These are phyloP conservation scores for Autographa gamma DNA, from an alignment of 2,888 invertebrate genomes.

Conservation along the genomic window DNA sequence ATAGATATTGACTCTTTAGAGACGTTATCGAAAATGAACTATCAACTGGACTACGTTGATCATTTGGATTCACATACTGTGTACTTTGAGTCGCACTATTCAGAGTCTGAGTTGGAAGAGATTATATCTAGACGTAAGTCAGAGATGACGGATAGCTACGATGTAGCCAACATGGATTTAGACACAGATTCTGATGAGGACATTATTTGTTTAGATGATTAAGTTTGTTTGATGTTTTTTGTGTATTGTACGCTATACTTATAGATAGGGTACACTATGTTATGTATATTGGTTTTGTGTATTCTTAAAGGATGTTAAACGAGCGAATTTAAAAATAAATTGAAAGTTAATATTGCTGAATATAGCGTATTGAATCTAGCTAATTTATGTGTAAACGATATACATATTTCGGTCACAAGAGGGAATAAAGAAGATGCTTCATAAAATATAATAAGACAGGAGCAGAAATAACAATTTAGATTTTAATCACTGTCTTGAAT, in stretches of 20 bases:
- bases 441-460: too few relatives aligned
- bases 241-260: neutral
- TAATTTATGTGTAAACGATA: too few relatives aligned
- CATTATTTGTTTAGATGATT: conserved; percentile 60
- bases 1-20: conserved; percentile 80
- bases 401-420: too few relatives aligned
- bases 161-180: conserved; percentile 81
- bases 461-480: too few relatives aligned
- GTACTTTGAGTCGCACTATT: conserved; percentile 63
- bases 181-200: conserved; percentile 70
- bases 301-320: too few relatives aligned
- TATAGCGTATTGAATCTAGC: too few relatives aligned
- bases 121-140: conserved; percentile 68
- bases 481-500: too few relatives aligned
- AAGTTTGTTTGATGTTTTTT: conserved; percentile 25
- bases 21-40: conserved; percentile 68
- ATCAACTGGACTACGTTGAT: conserved; percentile 71
- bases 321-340: too few relatives aligned
- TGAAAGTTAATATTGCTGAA: too few relatives aligned
- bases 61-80: conserved; percentile 51
- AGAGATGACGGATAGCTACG: conserved; percentile 76
- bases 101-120: conserved; percentile 63
- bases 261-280: neutral
- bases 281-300: too few relatives aligned
- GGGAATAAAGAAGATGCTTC: too few relatives aligned